Evolutionary conservation across 2,113 vertebrate species (phyloP).

Genomic region (Plecotus auritus): DNA sequence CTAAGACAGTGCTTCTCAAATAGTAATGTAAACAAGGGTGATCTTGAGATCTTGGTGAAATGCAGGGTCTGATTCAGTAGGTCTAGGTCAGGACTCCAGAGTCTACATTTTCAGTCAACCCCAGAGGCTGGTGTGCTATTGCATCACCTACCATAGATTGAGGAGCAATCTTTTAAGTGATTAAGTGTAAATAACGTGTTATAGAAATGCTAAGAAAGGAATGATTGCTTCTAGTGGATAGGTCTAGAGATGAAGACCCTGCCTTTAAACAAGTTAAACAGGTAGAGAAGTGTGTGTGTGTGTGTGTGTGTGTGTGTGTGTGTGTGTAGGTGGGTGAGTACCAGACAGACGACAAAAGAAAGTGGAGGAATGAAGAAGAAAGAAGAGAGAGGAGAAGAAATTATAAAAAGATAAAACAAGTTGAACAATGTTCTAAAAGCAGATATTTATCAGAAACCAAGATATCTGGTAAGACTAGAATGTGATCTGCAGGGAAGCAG

Average conservation of each 20-base stretch:
- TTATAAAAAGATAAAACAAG: neutral
- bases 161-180: neutral
- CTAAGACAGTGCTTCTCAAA: neutral
- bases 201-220: neutral
- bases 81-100: neutral
- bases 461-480: neutral
- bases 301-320: neutral
- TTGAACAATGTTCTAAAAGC: neutral
- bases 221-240: neutral
- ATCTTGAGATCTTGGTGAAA: neutral
- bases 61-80: neutral
- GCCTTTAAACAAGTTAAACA: neutral
- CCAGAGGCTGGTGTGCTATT: neutral
- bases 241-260: neutral
- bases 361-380: neutral
- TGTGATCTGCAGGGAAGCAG: neutral
- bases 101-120: neutral
- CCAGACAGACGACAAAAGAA: neutral
- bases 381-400: neutral
- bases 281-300: neutral
- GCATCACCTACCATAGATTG: neutral
- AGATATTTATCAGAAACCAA: neutral
- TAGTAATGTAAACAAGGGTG: neutral
- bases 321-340: neutral
- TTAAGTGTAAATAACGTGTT: neutral